phyloP scores from a whole-genome alignment of 2,888 invertebrate species.

The Melinopterus prodromus region DNA sequence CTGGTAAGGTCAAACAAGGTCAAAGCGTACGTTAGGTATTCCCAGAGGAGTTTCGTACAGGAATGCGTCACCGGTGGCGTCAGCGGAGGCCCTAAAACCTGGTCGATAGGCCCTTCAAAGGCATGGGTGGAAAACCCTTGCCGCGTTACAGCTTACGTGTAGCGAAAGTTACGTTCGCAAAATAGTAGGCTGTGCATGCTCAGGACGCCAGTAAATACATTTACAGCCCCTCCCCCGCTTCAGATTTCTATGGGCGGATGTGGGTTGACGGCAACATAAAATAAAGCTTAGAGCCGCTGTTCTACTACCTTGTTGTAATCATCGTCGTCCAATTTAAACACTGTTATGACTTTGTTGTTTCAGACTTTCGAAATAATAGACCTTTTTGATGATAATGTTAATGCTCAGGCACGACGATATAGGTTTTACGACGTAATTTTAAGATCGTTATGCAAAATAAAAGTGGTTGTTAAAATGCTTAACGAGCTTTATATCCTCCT shows the following conservation, averaged over 20 bases:
- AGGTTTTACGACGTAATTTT: neutral
- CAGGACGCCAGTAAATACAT: neutral
- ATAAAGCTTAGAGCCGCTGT: neutral
- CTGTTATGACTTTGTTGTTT: neutral
- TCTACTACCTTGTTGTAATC: neutral
- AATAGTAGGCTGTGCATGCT: neutral
- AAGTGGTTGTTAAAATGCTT: neutral
- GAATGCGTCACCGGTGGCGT: constrained; percentile 31
- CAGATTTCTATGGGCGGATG: neutral
- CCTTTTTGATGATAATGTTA: neutral
- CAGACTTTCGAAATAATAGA: neutral
- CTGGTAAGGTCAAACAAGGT: neutral
- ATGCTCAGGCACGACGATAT: neutral
- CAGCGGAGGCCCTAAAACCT: constrained; percentile 9
- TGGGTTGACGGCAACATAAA: neutral
- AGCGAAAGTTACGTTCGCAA: neutral
- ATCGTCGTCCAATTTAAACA: neutral
- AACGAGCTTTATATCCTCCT: neutral
- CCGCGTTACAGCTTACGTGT: neutral
- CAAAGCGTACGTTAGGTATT: neutral
- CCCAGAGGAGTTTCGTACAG: neutral
- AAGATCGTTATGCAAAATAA: neutral
- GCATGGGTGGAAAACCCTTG: neutral
- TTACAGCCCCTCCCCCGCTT: neutral
- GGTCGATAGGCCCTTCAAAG: neutral